phyloP scores from a whole-genome alignment of 64 coral and sea anemone genomes.

The Anthopleura sola region DNA sequence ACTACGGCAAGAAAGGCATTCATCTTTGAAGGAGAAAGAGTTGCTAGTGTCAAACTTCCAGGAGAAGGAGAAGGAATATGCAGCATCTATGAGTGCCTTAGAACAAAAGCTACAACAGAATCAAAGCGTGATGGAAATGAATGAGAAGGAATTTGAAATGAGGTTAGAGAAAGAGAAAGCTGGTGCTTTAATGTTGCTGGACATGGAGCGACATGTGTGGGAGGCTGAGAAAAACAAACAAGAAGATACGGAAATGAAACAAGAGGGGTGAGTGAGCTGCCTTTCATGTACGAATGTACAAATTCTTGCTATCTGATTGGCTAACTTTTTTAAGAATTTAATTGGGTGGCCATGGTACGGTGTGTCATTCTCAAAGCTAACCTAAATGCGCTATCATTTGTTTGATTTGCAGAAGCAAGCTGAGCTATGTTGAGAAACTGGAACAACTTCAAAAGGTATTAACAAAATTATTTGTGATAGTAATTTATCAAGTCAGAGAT shows the following conservation, averaged over 20 bases:
- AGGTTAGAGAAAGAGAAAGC: conserved; percentile 78
- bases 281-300: no score
- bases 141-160: conserved; percentile 55
- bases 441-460: conserved; percentile 31
- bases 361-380: no score
- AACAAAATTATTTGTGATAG: no score
- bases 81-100: conserved; percentile 2
- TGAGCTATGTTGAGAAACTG: conserved; percentile 31
- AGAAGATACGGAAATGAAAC: conserved; percentile 8
- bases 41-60: conserved; percentile 22
- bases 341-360: no score
- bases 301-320: no score
- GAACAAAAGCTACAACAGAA: conserved; percentile 40
- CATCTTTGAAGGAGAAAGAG: conserved; percentile 14
- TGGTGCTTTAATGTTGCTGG: conserved; percentile 55
- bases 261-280: background rate
- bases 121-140: conserved; percentile 25
- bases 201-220: conserved; percentile 86
- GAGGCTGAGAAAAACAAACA: conserved; percentile 56
- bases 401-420: background rate
- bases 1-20: conserved; percentile 26
- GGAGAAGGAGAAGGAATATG: conserved; percentile 47
- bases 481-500: no score
- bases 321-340: no score
- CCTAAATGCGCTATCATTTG: background rate